Conservation (phyloP, 2,113 vertebrate genomes). For the Galbula dea region DNA sequence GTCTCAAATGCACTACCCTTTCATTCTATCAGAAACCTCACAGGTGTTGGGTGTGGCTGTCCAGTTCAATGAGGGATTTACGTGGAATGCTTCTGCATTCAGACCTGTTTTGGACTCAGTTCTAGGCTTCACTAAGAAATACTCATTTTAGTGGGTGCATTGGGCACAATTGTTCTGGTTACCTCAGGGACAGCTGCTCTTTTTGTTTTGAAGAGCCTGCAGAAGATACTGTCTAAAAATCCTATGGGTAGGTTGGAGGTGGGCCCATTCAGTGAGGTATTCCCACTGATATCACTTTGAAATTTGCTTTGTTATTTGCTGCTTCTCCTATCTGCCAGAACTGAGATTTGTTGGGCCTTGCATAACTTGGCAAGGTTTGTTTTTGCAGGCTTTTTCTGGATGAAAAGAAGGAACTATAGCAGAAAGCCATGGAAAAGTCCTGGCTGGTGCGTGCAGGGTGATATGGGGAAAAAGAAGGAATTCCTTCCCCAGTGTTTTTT, state of each 20-base stretch:
- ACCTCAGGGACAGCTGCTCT: not conserved
- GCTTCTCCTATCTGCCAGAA: constrained; percentile 4
- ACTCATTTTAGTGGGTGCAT: not conserved
- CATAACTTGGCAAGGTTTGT: constrained; percentile 24
- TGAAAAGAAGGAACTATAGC: not conserved
- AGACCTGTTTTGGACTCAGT: not conserved
- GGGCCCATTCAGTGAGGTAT: not conserved
- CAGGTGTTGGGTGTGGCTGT: not conserved
- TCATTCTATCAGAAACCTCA: not conserved
- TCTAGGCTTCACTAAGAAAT: not conserved
- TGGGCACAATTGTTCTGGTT: not conserved
- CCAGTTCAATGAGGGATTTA: not conserved
- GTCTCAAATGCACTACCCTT: rapidly evolving
- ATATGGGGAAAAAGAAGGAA: not conserved
- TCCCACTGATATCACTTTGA: not conserved
- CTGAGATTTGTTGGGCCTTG: not conserved
- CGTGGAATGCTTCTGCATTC: not conserved
- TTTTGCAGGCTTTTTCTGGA: constrained; percentile 38
- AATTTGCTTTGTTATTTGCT: constrained; percentile 13
- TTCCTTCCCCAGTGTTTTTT: not conserved
- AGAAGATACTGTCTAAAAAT: not conserved
- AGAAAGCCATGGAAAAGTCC: not conserved
- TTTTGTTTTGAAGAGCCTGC: not conserved
- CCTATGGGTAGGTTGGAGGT: not conserved
- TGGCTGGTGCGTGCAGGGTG: rapidly evolving